phyloP scores from a whole-genome alignment of 2,888 invertebrate genomes.

The Lobophora halterata region DNA sequence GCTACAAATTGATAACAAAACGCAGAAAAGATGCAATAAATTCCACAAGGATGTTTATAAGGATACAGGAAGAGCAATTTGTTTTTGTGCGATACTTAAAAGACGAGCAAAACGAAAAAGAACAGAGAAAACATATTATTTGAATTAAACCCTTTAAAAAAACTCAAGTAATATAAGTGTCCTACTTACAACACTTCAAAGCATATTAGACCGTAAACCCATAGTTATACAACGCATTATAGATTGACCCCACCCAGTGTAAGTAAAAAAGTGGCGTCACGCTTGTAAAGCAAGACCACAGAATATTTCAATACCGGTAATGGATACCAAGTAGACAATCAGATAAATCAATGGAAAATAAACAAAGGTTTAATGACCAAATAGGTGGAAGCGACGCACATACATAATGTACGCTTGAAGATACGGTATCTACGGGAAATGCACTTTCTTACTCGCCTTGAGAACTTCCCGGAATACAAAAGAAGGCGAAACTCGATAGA shows the following conservation, averaged over 20 bases:
- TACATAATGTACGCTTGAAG: slow-evolving; percentile 19
- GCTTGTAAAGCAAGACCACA: slow-evolving; percentile 51
- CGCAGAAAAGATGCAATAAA: slow-evolving; percentile 7
- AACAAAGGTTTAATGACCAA: slow-evolving; percentile 19
- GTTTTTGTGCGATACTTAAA: slow-evolving; percentile 5
- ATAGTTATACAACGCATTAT: slow-evolving; percentile 28
- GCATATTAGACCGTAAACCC: slow-evolving; percentile 21
- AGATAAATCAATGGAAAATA: slow-evolving; percentile 18
- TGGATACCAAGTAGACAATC: slow-evolving; percentile 23
- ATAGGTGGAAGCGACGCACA: slow-evolving; percentile 20
- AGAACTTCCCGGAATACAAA: slow-evolving; percentile 56
- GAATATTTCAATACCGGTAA: slow-evolving; percentile 38
- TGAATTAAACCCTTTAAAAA: slow-evolving; percentile 21
- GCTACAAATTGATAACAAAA: slow-evolving; percentile 17
- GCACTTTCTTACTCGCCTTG: slow-evolving; percentile 45
- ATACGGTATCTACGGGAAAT: slow-evolving; percentile 45
- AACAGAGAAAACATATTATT: slow-evolving; percentile 22
- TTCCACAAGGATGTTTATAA: slow-evolving; percentile 10
- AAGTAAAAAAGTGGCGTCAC: slow-evolving; percentile 52
- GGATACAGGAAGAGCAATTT: slow-evolving; percentile 1
- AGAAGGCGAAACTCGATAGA: slow-evolving; percentile 61
- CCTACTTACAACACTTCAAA: slow-evolving; percentile 18
- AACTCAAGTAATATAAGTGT: slow-evolving; percentile 21
- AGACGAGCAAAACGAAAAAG: slow-evolving; percentile 16
- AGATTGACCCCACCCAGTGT: slow-evolving; percentile 16